Percentiles rank a stretch among this genome's conserved stretches.
These are phyloP conservation scores for Charanyca ferruginea DNA, from an alignment of 2,888 invertebrate species.

Conservation along the genomic window DNA sequence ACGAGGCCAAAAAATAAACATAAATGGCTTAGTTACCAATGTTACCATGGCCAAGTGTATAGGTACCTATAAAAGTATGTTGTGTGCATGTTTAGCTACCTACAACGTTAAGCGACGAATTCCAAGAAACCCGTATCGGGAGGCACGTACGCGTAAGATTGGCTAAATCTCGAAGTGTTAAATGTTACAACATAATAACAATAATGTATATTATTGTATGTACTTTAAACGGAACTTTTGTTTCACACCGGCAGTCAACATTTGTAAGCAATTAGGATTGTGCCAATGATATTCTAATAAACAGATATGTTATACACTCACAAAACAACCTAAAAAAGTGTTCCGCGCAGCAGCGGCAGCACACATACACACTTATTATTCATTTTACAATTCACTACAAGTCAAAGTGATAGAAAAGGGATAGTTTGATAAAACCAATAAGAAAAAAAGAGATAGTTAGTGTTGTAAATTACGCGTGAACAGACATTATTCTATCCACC, in stretches of 20 bases:
- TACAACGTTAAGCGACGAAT: slow-evolving; percentile 80
- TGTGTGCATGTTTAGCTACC: slow-evolving; percentile 75
- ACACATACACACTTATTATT: too few relatives aligned
- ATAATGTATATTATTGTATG: slow-evolving; percentile 70
- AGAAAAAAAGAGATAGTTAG: too few relatives aligned
- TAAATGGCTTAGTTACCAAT: slow-evolving; percentile 39
- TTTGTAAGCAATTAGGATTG: slow-evolving; percentile 60
- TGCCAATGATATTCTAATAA: too few relatives aligned
- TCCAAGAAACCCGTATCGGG: slow-evolving; percentile 87
- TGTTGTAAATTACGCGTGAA: too few relatives aligned
- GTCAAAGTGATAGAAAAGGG: too few relatives aligned
- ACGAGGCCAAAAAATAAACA: slow-evolving; percentile 1
- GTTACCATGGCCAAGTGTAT: slow-evolving; percentile 46
- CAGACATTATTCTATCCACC: too few relatives aligned
- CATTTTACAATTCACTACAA: too few relatives aligned
- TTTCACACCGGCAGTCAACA: slow-evolving; percentile 38
- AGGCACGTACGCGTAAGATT: slow-evolving; percentile 88
- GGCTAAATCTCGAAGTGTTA: slow-evolving; percentile 82
- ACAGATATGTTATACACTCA: too few relatives aligned
- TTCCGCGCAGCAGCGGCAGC: too few relatives aligned
- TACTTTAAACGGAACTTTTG: slow-evolving; percentile 63
- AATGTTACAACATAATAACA: slow-evolving; percentile 82
- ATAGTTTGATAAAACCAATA: too few relatives aligned
- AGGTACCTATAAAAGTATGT: slow-evolving; percentile 66
- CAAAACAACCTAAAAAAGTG: too few relatives aligned